These are phyloP conservation scores for Pipistrellus kuhlii DNA, from an alignment of 2,797 vertebrate genomes.

Conservation along the genomic window DNA sequence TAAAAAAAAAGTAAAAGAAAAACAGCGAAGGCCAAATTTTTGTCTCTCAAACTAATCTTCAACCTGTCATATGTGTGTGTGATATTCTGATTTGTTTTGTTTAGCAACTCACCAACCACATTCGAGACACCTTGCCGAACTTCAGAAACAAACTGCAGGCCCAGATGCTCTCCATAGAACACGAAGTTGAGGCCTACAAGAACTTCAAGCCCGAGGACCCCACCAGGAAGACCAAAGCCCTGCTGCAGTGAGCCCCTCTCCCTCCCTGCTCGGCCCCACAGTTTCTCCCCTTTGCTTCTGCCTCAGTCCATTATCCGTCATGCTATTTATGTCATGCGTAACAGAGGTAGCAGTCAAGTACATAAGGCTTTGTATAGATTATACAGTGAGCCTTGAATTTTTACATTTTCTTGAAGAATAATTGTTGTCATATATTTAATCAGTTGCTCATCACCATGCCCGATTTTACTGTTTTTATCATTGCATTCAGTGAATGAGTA, in stretches of 20 bases:
- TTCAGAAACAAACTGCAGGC: constrained; percentile 92
- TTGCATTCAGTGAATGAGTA: neutral
- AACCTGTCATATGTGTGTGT: constrained; percentile 1
- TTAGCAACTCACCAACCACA: constrained; percentile 96
- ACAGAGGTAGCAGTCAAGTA: neutral
- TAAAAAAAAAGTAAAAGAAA: neutral
- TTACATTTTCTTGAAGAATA: neutral
- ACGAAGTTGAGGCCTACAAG: constrained; percentile 92
- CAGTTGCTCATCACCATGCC: neutral
- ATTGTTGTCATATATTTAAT: neutral
- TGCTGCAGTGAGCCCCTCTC: constrained; percentile 92
- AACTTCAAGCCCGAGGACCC: constrained; percentile 92
- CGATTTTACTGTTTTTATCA: constrained; percentile 9
- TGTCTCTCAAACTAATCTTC: neutral
- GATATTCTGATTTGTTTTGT: constrained; percentile 75
- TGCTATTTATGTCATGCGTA: neutral
- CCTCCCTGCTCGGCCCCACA: neutral
- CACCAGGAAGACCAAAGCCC: constrained; percentile 92
- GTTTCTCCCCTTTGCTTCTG: neutral
- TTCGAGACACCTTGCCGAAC: constrained; percentile 92
- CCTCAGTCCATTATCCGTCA: neutral
- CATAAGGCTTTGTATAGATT: neutral
- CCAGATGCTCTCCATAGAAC: constrained; percentile 91
- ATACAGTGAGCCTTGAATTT: neutral
- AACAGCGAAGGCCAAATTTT: neutral